A percentile compares a stretch with the other conserved stretches of the same genome.
Conservation (phyloP, 2,797 vertebrate species). For the Apogon talboti region DNA sequence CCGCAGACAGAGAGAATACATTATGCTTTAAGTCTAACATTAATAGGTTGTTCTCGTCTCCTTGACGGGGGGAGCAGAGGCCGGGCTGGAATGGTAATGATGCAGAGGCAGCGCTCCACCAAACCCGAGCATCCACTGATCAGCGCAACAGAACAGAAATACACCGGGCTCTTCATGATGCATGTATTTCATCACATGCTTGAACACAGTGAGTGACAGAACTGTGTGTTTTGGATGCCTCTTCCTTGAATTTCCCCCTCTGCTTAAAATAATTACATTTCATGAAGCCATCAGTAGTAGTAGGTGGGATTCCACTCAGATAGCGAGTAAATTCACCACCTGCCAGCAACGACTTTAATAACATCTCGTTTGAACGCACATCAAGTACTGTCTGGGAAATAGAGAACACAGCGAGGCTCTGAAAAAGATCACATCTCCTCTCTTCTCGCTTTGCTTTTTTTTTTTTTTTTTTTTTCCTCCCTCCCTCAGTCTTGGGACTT, state of each 20-base stretch:
- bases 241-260: constrained; percentile 3
- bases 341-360: constrained; percentile 42
- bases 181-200: constrained; percentile 65
- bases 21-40: constrained; percentile 51
- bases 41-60: constrained; percentile 40
- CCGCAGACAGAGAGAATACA: constrained; percentile 56
- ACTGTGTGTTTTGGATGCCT: constrained; percentile 2
- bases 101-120: constrained; percentile 6
- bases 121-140: constrained; percentile 44
- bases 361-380: constrained; percentile 40
- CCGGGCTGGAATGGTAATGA: constrained; percentile 50
- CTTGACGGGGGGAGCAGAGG: constrained; percentile 32
- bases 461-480: constrained; percentile 9
- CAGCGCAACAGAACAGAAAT: constrained; percentile 41
- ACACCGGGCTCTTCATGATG: constrained; percentile 37
- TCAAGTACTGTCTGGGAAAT: constrained; percentile 27
- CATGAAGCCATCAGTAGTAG: constrained; percentile 38
- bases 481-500: constrained; percentile 3
- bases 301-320: constrained; percentile 16
- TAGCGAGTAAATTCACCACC: constrained; percentile 11
- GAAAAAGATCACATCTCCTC: constrained; percentile 39
- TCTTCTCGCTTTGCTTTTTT: constrained; percentile 11
- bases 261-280: constrained; percentile 56
- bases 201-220: constrained; percentile 36
- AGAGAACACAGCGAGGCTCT: constrained; percentile 37